phyloP scores from a whole-genome alignment of 2,113 vertebrate genomes.

The Tetraodon nigroviridis region DNA sequence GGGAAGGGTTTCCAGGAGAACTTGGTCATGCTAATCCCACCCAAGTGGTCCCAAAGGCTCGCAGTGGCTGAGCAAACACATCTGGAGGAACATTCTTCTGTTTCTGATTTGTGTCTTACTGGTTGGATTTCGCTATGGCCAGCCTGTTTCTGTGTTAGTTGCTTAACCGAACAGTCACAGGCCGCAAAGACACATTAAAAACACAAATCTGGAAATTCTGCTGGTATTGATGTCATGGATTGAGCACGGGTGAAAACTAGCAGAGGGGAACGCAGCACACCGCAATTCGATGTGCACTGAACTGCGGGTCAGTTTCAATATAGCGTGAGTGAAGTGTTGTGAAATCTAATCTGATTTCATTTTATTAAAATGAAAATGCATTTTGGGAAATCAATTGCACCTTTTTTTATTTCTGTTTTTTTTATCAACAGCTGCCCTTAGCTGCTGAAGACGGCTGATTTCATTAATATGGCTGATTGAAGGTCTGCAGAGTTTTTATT shows the following conservation, averaged over 20 bases:
- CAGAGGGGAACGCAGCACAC: conserved; percentile 22
- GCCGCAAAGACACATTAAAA: too few relatives aligned
- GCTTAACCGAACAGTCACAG: too few relatives aligned
- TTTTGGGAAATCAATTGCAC: conserved; percentile 52
- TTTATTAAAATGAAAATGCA: conserved; percentile 64
- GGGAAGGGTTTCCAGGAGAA: conserved; percentile 41
- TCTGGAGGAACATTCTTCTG: conserved; percentile 31
- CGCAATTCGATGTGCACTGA: conserved; percentile 50
- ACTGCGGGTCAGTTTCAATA: conserved; percentile 68
- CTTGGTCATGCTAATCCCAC: conserved; percentile 67
- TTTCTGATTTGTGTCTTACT: conserved; percentile 49
- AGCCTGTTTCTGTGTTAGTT: conserved; percentile 23
- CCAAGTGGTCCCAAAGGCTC: conserved; percentile 64
- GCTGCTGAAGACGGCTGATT: conserved; percentile 4
- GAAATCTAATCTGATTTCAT: conserved; percentile 61
- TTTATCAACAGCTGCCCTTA: conserved; percentile 45
- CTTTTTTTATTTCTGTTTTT: conserved; percentile 30
- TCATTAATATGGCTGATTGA: conserved; percentile 6
- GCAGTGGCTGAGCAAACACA: conserved; percentile 29
- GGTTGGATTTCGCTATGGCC: conserved; percentile 49
- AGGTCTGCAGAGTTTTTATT: conserved; percentile 9
- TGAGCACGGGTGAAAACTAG: conserved; percentile 10
- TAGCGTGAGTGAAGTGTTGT: conserved; percentile 61
- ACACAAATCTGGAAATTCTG: not conserved
- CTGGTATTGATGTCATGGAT: conserved; percentile 22